Base-by-base conservation (phyloP, 1,140 invertebrate species). In the Drosophila kohkoa region DNA sequence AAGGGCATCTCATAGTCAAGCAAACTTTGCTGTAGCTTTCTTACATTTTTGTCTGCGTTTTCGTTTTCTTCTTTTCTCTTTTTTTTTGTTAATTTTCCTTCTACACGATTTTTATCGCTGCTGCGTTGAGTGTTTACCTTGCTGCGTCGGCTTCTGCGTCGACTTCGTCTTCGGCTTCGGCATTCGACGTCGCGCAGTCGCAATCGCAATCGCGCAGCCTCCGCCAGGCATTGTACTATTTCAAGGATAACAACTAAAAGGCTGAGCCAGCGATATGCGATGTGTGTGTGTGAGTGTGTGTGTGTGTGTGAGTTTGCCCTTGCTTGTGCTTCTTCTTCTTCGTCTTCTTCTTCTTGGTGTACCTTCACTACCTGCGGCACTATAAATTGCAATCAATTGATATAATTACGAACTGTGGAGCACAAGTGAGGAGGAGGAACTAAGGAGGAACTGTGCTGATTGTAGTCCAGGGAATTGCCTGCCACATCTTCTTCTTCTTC, bases 331-430 rank as follows among this genome's bases (percentile, higher is more conserved):
- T 20, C 20, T 20, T 20, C 20, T 20, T 20, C 20, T 3, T 3
- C 20, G 0, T 20, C 20, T 20, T 25, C 20, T 25, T 25, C 3
- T 25, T 25, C 3, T 25, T 25, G 20, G 15, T 1, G 16, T 55
- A 32, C 74, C 43, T 43, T 49, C 48, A 3, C 46, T 51, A 41
- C 16, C 65, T 71, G 72, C 59, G 63, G 77, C 81, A 79, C 80
- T 63, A 90, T 89, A 89, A 89, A 89, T 89, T 89, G 86, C 85
- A 85, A 89, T 89, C 85, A 89, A 89, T 88, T 88, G 77, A 64
- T 81, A 82, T 82, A 88, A 88, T 88, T 88, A 82, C 69, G 77
- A 64, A 35, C 15, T 20, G 43, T 54, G 35, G 11, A 52, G 10
- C 8, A 15, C 30, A 58, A 25, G 25, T 16, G 35, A 15, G 30